Conservation (phyloP, 2,113 vertebrate genomes). For the Bucco capensis region DNA sequence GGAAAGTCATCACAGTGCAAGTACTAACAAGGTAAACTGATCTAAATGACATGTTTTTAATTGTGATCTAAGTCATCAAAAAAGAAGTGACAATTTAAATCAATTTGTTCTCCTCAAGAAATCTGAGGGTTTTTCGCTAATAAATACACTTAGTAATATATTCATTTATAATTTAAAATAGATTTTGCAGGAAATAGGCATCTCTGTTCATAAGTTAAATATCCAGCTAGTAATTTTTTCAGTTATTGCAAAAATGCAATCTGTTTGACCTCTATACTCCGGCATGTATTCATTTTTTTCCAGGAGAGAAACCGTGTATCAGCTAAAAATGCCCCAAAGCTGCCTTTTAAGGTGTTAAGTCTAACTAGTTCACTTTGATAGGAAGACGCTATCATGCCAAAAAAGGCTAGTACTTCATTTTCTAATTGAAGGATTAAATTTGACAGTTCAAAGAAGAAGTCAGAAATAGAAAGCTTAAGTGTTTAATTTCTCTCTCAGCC, state of each 20-base stretch:
- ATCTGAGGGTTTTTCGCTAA: neutral
- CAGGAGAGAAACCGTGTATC: neutral
- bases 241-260: neutral
- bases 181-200: neutral
- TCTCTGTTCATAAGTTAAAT: neutral
- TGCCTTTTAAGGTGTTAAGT: neutral
- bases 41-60: neutral
- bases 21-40: neutral
- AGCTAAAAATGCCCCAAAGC: neutral
- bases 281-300: neutral
- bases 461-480: neutral
- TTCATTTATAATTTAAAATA: neutral
- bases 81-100: neutral
- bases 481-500: neutral
- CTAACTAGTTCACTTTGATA: neutral
- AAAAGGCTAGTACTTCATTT: neutral
- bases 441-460: neutral
- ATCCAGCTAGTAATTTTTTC: neutral
- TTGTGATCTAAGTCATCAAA: neutral
- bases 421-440: neutral
- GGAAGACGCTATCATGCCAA: neutral
- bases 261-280: neutral
- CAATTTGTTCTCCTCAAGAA: neutral
- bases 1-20: neutral
- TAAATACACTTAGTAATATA: neutral